Conservation (phyloP, 2,797 vertebrate species). For the Acipenser transmontanus region DNA sequence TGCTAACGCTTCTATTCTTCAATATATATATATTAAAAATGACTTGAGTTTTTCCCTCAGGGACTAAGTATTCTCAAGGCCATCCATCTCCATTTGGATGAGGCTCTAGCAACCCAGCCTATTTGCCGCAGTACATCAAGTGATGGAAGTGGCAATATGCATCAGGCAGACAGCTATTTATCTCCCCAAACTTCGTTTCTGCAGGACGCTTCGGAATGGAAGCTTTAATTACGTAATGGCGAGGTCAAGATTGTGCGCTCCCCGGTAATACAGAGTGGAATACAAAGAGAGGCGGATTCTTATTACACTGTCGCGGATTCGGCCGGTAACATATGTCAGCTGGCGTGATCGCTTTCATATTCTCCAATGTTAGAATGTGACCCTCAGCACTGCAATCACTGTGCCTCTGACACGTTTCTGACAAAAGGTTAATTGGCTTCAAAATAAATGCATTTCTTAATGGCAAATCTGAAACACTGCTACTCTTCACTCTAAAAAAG, state of each 20-base stretch:
- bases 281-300: conserved; percentile 51
- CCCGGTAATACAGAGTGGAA: conserved; percentile 55
- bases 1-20: conserved; percentile 56
- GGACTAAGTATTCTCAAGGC: conserved; percentile 49
- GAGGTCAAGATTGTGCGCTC: conserved; percentile 60
- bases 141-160: conserved; percentile 49
- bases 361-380: conserved; percentile 56
- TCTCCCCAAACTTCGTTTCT: conserved; percentile 52
- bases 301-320: conserved; percentile 29
- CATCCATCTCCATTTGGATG: conserved; percentile 67
- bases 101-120: conserved; percentile 51
- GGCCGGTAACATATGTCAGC: conserved; percentile 44
- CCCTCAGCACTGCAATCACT: conserved; percentile 53
- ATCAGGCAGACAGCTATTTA: conserved; percentile 50
- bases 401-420: conserved; percentile 50
- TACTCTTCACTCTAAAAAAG: conserved; percentile 52
- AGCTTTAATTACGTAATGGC: conserved; percentile 73
- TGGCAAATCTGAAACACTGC: conserved; percentile 57
- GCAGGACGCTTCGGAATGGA: conserved; percentile 58
- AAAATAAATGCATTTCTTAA: conserved; percentile 72
- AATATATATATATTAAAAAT: conserved; percentile 43
- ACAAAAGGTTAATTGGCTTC: conserved; percentile 77
- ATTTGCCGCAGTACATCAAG: conserved; percentile 58
- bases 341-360: conserved; percentile 47
- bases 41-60: conserved; percentile 58